These are phyloP conservation scores for Phengaris alcon DNA, from an alignment of 2,888 invertebrate genomes.

Conservation along the genomic window DNA sequence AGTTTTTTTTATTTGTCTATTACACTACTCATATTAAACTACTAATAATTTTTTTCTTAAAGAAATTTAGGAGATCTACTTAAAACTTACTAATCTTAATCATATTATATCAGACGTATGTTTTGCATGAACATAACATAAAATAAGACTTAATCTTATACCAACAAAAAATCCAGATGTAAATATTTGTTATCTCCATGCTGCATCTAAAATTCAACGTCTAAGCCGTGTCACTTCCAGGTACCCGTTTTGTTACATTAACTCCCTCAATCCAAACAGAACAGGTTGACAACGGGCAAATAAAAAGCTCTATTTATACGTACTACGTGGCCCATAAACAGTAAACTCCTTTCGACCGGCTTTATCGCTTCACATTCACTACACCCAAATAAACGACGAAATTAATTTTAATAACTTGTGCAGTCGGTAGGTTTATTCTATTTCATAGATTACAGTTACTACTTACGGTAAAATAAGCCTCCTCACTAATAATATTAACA, in stretches of 20 bases:
- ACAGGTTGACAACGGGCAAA: slow-evolving; percentile 62
- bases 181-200: background rate
- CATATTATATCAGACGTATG: too few relatives aligned
- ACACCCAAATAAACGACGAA: background rate
- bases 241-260: slow-evolving; percentile 46
- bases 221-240: slow-evolving; percentile 52
- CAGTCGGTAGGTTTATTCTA: background rate
- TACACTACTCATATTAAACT: too few relatives aligned
- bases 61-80: too few relatives aligned
- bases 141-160: background rate
- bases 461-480: too few relatives aligned
- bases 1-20: too few relatives aligned
- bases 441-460: background rate
- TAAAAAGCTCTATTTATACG: slow-evolving; percentile 47
- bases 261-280: slow-evolving; percentile 56
- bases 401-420: background rate
- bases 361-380: slow-evolving; percentile 19
- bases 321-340: slow-evolving; percentile 55
- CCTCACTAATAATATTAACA: too few relatives aligned
- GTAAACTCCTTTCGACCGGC: slow-evolving; percentile 50
- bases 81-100: too few relatives aligned
- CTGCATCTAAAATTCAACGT: slow-evolving; percentile 11
- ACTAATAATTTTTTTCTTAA: too few relatives aligned
- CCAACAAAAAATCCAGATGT: background rate
- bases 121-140: background rate